A percentile compares a stretch with the other conserved stretches of the same genome.
Conservation (phyloP, 2,797 vertebrate species). For the Tapera naevia region DNA sequence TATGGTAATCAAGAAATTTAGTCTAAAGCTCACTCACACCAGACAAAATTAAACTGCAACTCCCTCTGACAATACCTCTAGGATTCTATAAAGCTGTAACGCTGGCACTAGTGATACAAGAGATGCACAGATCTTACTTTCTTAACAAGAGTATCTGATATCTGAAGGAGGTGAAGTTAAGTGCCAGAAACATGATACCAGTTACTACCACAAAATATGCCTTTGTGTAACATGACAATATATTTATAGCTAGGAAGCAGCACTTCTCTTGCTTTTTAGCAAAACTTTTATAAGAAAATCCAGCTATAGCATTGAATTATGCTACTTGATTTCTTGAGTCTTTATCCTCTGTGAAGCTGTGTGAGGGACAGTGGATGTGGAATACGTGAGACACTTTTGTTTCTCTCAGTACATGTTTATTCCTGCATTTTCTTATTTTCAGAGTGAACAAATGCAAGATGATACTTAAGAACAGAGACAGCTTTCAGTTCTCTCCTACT, state of each 20-base stretch:
- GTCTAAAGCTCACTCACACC: not conserved
- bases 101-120: not conserved
- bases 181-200: not conserved
- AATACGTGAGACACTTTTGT: not conserved
- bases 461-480: constrained; percentile 8
- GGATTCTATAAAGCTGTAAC: constrained; percentile 21
- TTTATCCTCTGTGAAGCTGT: not conserved
- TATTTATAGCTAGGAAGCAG: not conserved
- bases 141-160: not conserved
- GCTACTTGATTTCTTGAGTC: not conserved
- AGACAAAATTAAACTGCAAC: not conserved
- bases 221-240: not conserved
- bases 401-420: constrained; percentile 16
- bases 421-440: constrained; percentile 43
- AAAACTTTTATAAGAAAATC: not conserved
- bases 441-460: constrained; percentile 33
- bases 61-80: not conserved
- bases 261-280: not conserved
- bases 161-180: not conserved
- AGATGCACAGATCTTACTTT: not conserved
- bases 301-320: not conserved
- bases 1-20: not conserved
- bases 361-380: not conserved
- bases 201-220: not conserved
- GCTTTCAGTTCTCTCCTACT: constrained; percentile 12